Conservation (phyloP, 2,797 vertebrate genomes). For the Parotocinclus haroldoi region DNA sequence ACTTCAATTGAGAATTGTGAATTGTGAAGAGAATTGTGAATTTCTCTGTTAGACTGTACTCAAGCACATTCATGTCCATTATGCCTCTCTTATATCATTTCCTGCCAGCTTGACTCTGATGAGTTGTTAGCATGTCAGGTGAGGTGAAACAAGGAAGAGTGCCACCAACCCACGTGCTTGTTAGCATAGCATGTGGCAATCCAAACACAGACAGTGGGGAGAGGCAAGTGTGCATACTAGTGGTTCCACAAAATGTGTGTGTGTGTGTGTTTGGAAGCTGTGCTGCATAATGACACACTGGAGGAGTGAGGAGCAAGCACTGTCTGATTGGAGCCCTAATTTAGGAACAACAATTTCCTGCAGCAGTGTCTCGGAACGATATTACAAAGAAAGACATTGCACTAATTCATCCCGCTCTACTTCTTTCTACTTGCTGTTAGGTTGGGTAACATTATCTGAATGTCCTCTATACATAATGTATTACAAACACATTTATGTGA, state of each 20-base stretch:
- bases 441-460: neutral
- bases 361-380: slow-evolving; percentile 63
- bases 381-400: slow-evolving; percentile 68
- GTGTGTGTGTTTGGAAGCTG: slow-evolving; percentile 13
- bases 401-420: slow-evolving; percentile 71
- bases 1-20: no score
- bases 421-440: slow-evolving; percentile 59
- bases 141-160: slow-evolving; percentile 34
- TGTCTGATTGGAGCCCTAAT: slow-evolving; percentile 62
- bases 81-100: neutral
- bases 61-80: neutral
- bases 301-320: slow-evolving; percentile 51
- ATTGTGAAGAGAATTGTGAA: no score
- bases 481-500: neutral
- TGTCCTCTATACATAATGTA: neutral
- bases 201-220: slow-evolving; percentile 53
- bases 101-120: slow-evolving; percentile 53
- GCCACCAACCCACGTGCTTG: slow-evolving; percentile 64
- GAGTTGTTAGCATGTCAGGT: slow-evolving; percentile 62
- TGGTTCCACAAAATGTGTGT: slow-evolving; percentile 40
- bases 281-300: slow-evolving; percentile 38
- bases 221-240: slow-evolving; percentile 36
- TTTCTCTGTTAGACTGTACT: no score
- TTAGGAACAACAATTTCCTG: slow-evolving; percentile 68
- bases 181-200: slow-evolving; percentile 68